phyloP scores from a whole-genome alignment of 2,888 invertebrate genomes.

The Tholera decimalis region DNA sequence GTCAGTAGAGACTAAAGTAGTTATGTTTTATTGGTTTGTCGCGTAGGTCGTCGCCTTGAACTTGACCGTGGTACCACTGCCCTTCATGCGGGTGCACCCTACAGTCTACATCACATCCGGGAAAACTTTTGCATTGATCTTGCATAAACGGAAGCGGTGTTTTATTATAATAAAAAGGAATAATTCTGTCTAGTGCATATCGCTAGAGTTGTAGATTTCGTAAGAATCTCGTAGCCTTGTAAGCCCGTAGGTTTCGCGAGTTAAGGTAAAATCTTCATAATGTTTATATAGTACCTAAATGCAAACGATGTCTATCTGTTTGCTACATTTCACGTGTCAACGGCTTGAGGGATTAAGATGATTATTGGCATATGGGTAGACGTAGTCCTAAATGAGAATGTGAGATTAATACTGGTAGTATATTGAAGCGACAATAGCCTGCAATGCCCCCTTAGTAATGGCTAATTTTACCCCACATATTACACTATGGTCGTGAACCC shows the following conservation, averaged over 20 bases:
- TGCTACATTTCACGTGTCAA: no score
- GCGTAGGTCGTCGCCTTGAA: constrained; percentile 59
- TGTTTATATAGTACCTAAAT: no score
- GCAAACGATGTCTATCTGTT: no score
- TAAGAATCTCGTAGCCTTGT: constrained; percentile 32
- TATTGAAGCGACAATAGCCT: no score
- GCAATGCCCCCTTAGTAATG: no score
- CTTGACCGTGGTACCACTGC: constrained; percentile 63
- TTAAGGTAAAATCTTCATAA: not conserved
- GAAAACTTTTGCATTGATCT: constrained; percentile 39
- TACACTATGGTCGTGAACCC: no score
- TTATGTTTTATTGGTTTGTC: constrained; percentile 59
- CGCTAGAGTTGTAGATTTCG: constrained; percentile 17
- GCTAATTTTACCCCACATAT: no score
- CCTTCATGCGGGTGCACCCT: constrained; percentile 51
- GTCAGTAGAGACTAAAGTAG: constrained; percentile 39
- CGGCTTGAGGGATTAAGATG: no score
- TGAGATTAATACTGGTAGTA: no score
- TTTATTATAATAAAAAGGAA: not conserved
- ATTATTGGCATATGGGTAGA: no score
- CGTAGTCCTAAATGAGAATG: no score
- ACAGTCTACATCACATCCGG: constrained; percentile 34
- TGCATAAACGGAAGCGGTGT: constrained; percentile 12
- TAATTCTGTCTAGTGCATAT: constrained; percentile 6
- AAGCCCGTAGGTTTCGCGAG: constrained; percentile 8